Evolutionary conservation across 2,113 vertebrate genomes (phyloP), one percentile per base, ranked within the genome.

Genomic region (Caretta caretta): DNA sequence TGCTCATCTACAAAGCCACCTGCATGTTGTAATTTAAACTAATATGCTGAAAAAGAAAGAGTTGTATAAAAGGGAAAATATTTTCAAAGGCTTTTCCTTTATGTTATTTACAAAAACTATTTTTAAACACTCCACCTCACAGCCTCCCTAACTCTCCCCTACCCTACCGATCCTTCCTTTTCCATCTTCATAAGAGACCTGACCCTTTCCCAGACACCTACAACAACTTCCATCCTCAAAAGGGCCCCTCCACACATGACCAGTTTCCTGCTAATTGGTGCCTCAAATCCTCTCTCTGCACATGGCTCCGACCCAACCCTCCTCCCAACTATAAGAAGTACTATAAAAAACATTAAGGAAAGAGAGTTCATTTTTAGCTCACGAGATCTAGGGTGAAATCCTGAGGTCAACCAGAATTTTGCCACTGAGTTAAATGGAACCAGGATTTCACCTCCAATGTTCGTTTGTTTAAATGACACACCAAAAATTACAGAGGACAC

Each of bases 1-100:
- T 96, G 88, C 93, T 97, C 97, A 97, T 96, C 97, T 97, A 90
- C 82, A 97, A 96, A 97, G 91, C 46, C 95, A 97, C 96, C 94
- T 97, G 95, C 94, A 93, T 90, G 80, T 50, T 93, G 84, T 46
- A 95, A 97, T 97, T 97, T 95, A 75, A 94, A 93, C 76, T 78
- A 93, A 75, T 96, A 80, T 7, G 8, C 53, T 89, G 46, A 89
- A 84, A 96, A 93, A 83, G 56, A 88, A 88, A 72, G 17, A 6
- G 20, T 50, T 72, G 27, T 50, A 88, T 48, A 92, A 88, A 89
- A 72, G 42, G 50, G 75, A 50, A 75, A 69, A 84, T 75, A 84
- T 94, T 62, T 93, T 86, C 94, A 96, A 89, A 79, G 62, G 56
- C 2, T 95, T 94, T 92, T 89, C 86, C 82, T 5, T 31, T 80